phyloP scores from a whole-genome alignment of 2,797 vertebrate species.

The Lateolabrax maculatus region DNA sequence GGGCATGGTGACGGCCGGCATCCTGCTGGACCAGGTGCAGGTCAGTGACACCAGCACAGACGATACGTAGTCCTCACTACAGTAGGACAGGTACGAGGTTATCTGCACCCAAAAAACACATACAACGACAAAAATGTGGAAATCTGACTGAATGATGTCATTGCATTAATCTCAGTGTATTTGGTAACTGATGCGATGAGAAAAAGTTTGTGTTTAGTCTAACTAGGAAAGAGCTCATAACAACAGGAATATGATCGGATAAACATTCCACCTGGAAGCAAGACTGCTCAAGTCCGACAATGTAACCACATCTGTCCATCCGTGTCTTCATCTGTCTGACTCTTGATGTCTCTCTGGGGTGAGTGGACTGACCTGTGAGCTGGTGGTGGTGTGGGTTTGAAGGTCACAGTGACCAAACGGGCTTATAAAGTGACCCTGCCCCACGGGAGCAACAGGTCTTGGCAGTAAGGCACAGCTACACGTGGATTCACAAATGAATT shows the following conservation, averaged over 20 bases:
- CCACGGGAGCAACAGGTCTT: constrained; percentile 8
- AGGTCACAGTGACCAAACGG: constrained; percentile 52
- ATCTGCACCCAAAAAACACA: background rate
- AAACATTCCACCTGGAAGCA: background rate
- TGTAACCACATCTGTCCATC: background rate
- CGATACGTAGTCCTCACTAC: background rate
- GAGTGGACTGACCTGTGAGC: constrained; percentile 26
- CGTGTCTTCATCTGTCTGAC: background rate
- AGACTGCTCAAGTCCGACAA: background rate
- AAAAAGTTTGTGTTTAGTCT: background rate
- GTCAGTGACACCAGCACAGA: constrained; percentile 73
- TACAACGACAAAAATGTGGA: background rate
- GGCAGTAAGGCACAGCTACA: background rate
- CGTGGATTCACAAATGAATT: background rate
- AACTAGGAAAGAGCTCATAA: background rate
- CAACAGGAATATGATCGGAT: background rate
- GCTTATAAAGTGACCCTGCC: constrained; percentile 27
- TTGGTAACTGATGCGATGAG: background rate
- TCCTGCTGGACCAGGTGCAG: constrained; percentile 91
- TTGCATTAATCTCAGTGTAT: background rate
- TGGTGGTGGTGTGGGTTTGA: background rate
- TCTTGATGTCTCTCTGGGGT: background rate
- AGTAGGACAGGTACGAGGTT: background rate
- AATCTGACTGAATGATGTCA: background rate
- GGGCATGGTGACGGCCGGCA: constrained; percentile 90